Evolutionary conservation across 64 coral and sea anemone genomes (phyloP).

Genomic region (Cladopsammia gracilis): DNA sequence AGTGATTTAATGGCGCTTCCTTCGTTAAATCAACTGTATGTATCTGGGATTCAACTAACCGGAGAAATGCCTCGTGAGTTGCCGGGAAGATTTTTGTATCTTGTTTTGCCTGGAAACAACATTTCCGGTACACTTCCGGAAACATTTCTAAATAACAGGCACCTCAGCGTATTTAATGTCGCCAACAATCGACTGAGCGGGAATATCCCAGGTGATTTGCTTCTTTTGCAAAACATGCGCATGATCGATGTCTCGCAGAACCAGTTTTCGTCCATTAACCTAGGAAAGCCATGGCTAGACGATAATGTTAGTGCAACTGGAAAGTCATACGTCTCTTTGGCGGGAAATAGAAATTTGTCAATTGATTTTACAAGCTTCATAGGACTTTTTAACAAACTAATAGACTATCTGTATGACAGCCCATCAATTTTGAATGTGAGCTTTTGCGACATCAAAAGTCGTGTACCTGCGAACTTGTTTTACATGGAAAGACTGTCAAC

Average conservation of each 20-base stretch:
- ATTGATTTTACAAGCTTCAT: constrained; percentile 25
- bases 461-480: background rate
- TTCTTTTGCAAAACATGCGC: background rate
- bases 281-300: background rate
- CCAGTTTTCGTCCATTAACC: constrained; percentile 8
- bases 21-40: background rate
- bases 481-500: background rate
- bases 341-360: constrained; percentile 46
- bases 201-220: constrained; percentile 15
- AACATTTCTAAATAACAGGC: background rate
- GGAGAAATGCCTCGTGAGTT: constrained; percentile 10
- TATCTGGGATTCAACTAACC: constrained; percentile 33
- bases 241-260: constrained; percentile 53
- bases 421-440: constrained; percentile 27
- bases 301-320: background rate
- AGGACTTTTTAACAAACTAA: background rate
- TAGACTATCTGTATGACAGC: background rate
- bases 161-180: background rate
- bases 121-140: background rate
- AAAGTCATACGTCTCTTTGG: background rate
- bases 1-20: constrained; percentile 21
- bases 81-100: background rate
- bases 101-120: constrained; percentile 37
- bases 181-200: constrained; percentile 30
- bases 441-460: constrained; percentile 36